Conservation (phyloP, 2,797 vertebrate genomes). For the Xenops minutus region DNA sequence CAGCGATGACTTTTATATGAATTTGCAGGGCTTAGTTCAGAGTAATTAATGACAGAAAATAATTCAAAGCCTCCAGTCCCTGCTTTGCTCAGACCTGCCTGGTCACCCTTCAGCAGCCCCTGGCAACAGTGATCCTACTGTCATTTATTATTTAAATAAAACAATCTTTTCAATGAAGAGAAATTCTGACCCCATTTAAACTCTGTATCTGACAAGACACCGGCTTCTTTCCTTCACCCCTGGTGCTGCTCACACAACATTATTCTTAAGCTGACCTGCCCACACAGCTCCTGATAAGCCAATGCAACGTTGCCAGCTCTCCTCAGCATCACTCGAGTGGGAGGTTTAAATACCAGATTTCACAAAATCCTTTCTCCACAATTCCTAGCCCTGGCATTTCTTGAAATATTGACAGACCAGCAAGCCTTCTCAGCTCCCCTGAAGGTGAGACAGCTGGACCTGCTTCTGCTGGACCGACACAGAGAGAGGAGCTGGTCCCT, state of each 20-base stretch:
- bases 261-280: neutral
- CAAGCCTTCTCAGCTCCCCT: neutral
- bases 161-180: neutral
- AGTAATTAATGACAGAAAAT: constrained; percentile 24
- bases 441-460: neutral
- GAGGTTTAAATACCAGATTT: constrained; percentile 39
- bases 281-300: constrained; percentile 43
- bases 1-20: neutral
- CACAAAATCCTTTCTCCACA: neutral
- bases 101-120: neutral
- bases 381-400: neutral
- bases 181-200: neutral
- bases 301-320: constrained; percentile 14
- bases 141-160: neutral
- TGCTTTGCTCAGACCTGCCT: neutral
- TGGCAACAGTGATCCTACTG: neutral
- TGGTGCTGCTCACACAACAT: neutral
- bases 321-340: constrained; percentile 38
- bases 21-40: neutral
- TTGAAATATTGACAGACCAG: neutral
- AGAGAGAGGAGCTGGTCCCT: neutral
- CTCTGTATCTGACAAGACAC: neutral
- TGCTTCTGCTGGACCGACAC: neutral
- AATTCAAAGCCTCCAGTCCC: neutral
- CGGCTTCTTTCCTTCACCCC: neutral